Percentiles rank a stretch among this genome's conserved stretches.
Conservation (phyloP, 2,113 vertebrate species). For the Aptenodytes forsteri region DNA sequence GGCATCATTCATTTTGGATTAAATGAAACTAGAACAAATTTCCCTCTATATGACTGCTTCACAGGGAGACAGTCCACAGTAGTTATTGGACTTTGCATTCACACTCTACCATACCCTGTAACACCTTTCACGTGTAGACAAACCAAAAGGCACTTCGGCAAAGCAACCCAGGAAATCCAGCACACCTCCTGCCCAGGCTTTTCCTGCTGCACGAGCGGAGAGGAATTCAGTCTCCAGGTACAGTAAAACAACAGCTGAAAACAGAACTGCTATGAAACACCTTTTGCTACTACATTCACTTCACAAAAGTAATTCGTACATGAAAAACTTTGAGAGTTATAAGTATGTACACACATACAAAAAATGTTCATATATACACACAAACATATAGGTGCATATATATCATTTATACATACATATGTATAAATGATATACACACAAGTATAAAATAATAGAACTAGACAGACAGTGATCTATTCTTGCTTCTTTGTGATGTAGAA, state of each 20-base stretch:
- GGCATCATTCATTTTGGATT: background rate
- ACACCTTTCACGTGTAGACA: background rate
- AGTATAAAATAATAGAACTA: background rate
- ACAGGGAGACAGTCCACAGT: background rate
- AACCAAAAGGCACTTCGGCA: slow-evolving; percentile 47
- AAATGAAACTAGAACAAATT: background rate
- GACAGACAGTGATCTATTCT: background rate
- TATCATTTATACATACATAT: background rate
- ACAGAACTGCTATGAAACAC: background rate
- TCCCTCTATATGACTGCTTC: background rate
- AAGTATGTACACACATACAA: background rate
- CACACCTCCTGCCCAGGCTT: background rate
- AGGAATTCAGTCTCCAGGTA: background rate
- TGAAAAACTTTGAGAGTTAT: background rate
- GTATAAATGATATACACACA: background rate
- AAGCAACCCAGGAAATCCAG: background rate
- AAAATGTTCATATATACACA: background rate
- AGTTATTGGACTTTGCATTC: background rate
- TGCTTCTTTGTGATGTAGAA: background rate
- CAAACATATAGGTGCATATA: rapidly evolving
- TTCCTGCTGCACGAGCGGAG: background rate
- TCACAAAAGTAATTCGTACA: background rate
- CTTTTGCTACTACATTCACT: background rate
- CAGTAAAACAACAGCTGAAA: background rate
- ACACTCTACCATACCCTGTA: background rate